Evolutionary conservation across 1,140 invertebrate species (phyloP).

Genomic region (fruit fly (Drosophila melanogaster)): DNA sequence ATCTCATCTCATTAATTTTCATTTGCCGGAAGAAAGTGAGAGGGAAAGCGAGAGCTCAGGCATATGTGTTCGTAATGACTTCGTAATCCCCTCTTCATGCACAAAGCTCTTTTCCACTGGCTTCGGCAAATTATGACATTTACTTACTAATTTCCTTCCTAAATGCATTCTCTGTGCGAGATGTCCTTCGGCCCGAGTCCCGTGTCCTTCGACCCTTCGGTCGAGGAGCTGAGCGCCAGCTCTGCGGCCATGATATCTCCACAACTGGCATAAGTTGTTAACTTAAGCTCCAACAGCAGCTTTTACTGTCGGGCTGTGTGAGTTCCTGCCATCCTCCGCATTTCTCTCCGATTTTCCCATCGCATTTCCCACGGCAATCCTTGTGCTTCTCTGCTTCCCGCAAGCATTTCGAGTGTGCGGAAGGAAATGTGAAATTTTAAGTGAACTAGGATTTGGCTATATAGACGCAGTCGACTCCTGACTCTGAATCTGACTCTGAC

Average conservation of each 20-base stretch:
- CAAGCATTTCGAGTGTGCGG: constrained; percentile 43
- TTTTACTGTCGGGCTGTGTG: constrained; percentile 40
- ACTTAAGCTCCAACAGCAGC: constrained; percentile 69
- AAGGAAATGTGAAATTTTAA: constrained; percentile 55
- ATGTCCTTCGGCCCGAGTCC: background rate
- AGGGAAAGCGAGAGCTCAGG: constrained; percentile 9
- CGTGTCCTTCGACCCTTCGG: constrained; percentile 1
- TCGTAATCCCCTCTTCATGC: constrained; percentile 65
- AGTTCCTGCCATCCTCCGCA: constrained; percentile 26
- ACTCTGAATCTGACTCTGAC: constrained; percentile 22
- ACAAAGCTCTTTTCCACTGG: constrained; percentile 62
- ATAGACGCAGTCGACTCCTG: constrained; percentile 28
- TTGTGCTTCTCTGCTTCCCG: constrained; percentile 12
- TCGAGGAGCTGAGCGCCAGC: constrained; percentile 20
- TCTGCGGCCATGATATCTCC: constrained; percentile 39
- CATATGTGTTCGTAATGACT: constrained; percentile 65
- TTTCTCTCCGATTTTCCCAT: constrained; percentile 16
- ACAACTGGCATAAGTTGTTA: constrained; percentile 74
- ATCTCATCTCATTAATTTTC: constrained; percentile 48
- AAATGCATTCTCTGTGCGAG: constrained; percentile 70
- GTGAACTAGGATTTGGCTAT: constrained; percentile 42
- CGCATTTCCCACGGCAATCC: constrained; percentile 14
- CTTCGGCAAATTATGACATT: constrained; percentile 78
- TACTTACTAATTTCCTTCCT: constrained; percentile 80
- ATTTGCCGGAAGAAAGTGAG: constrained; percentile 35